Evolutionary conservation across 2,113 vertebrate species (phyloP), one percentile per base, ranked within the genome.

Genomic region (Neodon shergylaensis): DNA sequence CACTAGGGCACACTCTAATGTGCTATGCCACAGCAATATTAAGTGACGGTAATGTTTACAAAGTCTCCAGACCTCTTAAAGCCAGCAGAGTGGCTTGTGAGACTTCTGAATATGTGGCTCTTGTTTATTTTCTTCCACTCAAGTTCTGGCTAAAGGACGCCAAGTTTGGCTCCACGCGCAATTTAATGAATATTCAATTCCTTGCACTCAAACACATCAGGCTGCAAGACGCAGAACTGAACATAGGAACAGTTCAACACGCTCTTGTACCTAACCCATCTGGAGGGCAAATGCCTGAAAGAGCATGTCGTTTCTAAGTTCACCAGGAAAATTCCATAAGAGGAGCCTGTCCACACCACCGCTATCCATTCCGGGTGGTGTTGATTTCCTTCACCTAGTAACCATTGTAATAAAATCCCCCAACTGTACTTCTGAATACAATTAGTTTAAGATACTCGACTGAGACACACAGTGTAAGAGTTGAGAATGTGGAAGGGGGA

Each of bases 351-450:
- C 98, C 83, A 68, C 58, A 94, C 92, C 93, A 90, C 91, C 39
- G 49, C 90, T 97, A 96, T 92, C 96, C 3, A 95, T 93, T 94
- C 76, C 89, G 95, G 83, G 83, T 92, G 95, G 95, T 97, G 94
- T 94, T 93, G 97, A 90, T 7, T 1, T 91, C 96, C 95, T 96
- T 9, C 0, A 97, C 93, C 72, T 92, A 98, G 98, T 97, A 94
- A 91, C 94, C 96, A 72, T 87, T 96, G 95, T 96, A 98, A 96
- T 94, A 95, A 98, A 98, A 97, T 95, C 93, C 74, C 52, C 79
- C 54, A 63, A 85, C 96, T 95, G 97, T 91, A 91, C 85, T 97
- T 97, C 94, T 93, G 97, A 97, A 96, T 77, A 97, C 97, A 98
- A 84, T 91, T 94, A 90, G 94, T 88, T 97, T 90, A 98, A 97